Conservation (phyloP, 2,888 invertebrate genomes). For the Zygaena filipendulae region DNA sequence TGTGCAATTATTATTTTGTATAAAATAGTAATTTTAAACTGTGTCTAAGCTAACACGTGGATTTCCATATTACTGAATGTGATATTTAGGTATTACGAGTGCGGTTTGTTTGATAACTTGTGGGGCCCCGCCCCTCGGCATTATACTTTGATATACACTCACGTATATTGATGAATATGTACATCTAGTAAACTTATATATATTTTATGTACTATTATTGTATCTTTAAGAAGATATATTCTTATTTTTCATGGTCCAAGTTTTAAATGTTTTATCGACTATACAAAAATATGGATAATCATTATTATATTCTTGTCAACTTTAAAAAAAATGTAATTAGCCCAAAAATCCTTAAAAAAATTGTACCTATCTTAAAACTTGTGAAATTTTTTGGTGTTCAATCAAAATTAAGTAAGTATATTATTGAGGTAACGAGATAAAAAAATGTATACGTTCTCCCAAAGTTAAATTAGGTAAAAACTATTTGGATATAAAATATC, state of each 20-base stretch:
- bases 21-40: conserved; percentile 60
- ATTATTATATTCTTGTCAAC: conserved; percentile 67
- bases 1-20: conserved; percentile 71
- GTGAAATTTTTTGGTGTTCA: conserved; percentile 67
- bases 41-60: conserved; percentile 67
- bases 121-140: conserved; percentile 27
- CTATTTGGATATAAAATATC: conserved; percentile 64
- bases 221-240: conserved; percentile 67
- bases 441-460: conserved; percentile 67
- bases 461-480: conserved; percentile 61
- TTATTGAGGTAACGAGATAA: conserved; percentile 53
- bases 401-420: conserved; percentile 60
- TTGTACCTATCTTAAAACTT: conserved; percentile 58
- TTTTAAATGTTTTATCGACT: conserved; percentile 70
- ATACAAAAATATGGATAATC: conserved; percentile 67
- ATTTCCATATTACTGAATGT: conserved; percentile 70
- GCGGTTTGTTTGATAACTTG: conserved; percentile 50
- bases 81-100: conserved; percentile 68
- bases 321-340: conserved; percentile 59
- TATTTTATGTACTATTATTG: conserved; percentile 69
- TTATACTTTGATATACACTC: conserved; percentile 45
- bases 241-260: conserved; percentile 70
- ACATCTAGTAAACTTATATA: conserved; percentile 66
- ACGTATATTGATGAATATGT: conserved; percentile 38
- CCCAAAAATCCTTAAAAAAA: conserved; percentile 58